Percentiles rank a stretch among this genome's conserved stretches.
Conservation (phyloP, 2,797 vertebrate species). For the Sebastes diaconus region DNA sequence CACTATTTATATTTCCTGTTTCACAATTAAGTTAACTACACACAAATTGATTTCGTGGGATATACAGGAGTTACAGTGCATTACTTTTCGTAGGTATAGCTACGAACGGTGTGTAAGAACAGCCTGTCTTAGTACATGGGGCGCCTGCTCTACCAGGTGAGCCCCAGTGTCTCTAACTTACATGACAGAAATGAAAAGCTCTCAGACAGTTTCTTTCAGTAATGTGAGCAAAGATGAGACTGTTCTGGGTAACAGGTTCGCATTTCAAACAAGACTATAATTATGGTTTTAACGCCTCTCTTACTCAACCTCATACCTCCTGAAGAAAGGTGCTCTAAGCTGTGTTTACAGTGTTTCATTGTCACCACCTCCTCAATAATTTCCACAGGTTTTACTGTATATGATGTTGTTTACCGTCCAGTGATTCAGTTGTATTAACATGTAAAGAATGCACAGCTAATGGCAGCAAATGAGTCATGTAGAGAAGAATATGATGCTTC, state of each 20-base stretch:
- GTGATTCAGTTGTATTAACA: conserved; percentile 37
- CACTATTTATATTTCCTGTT: too few species aligned
- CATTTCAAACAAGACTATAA: conserved; percentile 44
- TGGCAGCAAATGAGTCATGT: conserved; percentile 34
- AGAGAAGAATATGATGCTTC: conserved; percentile 12
- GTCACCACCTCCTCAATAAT: conserved; percentile 20
- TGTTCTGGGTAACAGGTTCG: not conserved
- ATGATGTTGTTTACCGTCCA: conserved; percentile 19
- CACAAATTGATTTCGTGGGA: too few species aligned
- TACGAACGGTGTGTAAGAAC: too few species aligned
- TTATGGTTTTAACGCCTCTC: conserved; percentile 39
- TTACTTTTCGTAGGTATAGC: too few species aligned
- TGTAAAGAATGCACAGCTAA: conserved; percentile 32
- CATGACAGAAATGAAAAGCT: conserved; percentile 7
- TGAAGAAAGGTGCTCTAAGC: conserved; percentile 21
- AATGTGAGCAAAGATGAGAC: conserved; percentile 5
- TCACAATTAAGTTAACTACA: too few species aligned
- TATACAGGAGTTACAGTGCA: too few species aligned
- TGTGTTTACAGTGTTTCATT: conserved; percentile 48
- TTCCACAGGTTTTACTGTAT: conserved; percentile 16
- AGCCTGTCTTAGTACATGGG: not conserved
- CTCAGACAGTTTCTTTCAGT: conserved; percentile 26
- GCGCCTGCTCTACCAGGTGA: not conserved
- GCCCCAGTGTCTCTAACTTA: not conserved
- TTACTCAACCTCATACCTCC: conserved; percentile 41